Base-by-base conservation (phyloP, 2,113 vertebrate species). In the Daubentonia madagascariensis region DNA sequence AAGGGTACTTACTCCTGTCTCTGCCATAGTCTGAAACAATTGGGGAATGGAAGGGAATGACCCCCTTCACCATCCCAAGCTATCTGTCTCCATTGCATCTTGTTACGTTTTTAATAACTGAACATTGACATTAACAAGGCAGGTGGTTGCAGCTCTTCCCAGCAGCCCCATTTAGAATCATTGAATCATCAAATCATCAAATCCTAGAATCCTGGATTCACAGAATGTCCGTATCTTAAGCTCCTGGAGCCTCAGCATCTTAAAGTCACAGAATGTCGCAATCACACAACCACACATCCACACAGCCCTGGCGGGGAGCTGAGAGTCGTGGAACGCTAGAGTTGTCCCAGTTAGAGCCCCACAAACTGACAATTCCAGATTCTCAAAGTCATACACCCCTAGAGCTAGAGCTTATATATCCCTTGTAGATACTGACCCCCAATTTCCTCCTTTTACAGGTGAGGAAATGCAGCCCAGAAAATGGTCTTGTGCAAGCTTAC, bases 111-210 rank as follows among this genome's bases (percentile, higher is more conserved):
- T 98, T 98, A 98, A 97, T 98, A 98, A 96, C 94, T 87, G 96
- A 97, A 92, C 97, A 95, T 90, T 94, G 86, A 97, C 95, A 92
- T 97, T 97, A 98, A 96, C 96, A 92, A 97, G 96, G 97, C 97
- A 97, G 95, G 96, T 97, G 97, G 97, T 84, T 96, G 89, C 96
- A 91, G 96, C 97, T 98, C 96, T 97, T 98, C 98, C 95, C 97
- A 97, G 97, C 90, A 98, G 97, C 97, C 85, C 92, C 96, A 96
- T 97, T 98, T 98, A 98, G 98, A 97, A 98, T 97, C 97, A 98
- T 85, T 95, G 98, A 97, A 98, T 98, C 97, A 97, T 98, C 96
- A 96, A 89, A 91, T 96, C 95, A 94, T 94, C 92, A 88, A 92
- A 97, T 95, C 90, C 97, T 95, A 97, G 95, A 98, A 96, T 96